Percentiles rank a stretch among this genome's conserved stretches.
Conservation (phyloP, 1,140 invertebrate genomes). For the Macrobrachium rosenbergii region DNA sequence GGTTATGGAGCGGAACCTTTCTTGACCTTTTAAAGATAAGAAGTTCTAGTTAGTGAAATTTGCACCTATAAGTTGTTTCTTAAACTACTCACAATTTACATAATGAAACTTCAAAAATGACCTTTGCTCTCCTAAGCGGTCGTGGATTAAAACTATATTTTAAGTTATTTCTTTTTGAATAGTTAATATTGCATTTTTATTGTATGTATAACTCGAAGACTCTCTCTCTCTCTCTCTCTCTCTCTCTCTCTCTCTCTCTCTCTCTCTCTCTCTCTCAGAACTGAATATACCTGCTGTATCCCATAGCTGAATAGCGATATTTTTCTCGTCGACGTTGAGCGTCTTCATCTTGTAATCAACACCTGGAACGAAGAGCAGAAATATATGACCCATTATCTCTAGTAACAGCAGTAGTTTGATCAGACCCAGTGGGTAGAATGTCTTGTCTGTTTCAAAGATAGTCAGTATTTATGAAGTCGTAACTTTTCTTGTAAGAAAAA, state of each 20-base stretch:
- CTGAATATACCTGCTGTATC: conserved; percentile 75
- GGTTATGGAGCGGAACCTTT: conserved; percentile 77
- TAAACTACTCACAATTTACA: not conserved
- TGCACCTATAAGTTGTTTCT: not conserved
- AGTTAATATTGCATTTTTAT: too few species aligned
- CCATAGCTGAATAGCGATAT: conserved; percentile 77
- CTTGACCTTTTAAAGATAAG: conserved; percentile 70
- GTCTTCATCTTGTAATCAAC: conserved; percentile 80
- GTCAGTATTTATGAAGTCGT: too few species aligned
- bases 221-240: conserved; percentile 30
- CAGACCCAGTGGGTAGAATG: too few species aligned
- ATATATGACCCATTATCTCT: too few species aligned
- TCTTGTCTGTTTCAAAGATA: too few species aligned
- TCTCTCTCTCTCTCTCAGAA: not conserved
- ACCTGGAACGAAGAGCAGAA: conserved; percentile 69
- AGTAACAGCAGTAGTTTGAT: too few species aligned
- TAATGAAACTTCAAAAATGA: too few species aligned
- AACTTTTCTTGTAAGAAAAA: too few species aligned
- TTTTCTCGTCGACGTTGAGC: conserved; percentile 75
- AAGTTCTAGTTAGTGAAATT: not conserved
- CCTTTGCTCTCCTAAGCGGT: too few species aligned
- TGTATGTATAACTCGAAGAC: not conserved
- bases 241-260: conserved; percentile 22
- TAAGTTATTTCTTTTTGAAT: too few species aligned
- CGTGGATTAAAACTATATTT: too few species aligned